Evolutionary conservation across 2,113 vertebrate species (phyloP).

Genomic region (Campylomormyrus numenius): DNA sequence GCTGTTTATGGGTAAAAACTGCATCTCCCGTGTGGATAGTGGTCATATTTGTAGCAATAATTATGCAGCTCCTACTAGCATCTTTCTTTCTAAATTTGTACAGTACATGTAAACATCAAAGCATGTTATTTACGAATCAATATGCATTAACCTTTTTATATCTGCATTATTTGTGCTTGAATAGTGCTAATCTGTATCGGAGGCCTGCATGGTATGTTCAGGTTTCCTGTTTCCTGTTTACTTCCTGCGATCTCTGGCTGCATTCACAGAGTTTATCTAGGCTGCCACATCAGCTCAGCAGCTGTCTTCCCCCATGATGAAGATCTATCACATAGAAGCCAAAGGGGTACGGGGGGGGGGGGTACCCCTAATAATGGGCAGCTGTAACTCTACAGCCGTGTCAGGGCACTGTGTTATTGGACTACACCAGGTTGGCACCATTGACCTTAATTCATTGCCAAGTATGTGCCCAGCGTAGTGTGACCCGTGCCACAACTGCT

Average conservation of each 20-base stretch:
- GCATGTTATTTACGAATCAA: neutral
- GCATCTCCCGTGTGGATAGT: neutral
- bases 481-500: neutral
- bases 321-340: neutral
- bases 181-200: neutral
- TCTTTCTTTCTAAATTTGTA: neutral
- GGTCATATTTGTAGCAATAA: constrained; percentile 2
- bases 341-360: too few species aligned
- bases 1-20: neutral
- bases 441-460: neutral
- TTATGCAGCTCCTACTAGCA: neutral
- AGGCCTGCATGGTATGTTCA: neutral
- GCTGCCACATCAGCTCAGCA: neutral
- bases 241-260: neutral
- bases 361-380: neutral
- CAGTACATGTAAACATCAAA: neutral
- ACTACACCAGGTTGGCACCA: neutral
- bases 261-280: constrained; percentile 4
- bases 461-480: neutral
- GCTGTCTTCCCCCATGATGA: neutral
- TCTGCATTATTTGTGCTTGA: neutral
- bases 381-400: neutral
- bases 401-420: neutral
- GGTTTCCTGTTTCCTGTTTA: neutral
- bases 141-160: neutral